Evolutionary conservation across 1,140 invertebrate species (phyloP).

Genomic region (Myzus persicae): DNA sequence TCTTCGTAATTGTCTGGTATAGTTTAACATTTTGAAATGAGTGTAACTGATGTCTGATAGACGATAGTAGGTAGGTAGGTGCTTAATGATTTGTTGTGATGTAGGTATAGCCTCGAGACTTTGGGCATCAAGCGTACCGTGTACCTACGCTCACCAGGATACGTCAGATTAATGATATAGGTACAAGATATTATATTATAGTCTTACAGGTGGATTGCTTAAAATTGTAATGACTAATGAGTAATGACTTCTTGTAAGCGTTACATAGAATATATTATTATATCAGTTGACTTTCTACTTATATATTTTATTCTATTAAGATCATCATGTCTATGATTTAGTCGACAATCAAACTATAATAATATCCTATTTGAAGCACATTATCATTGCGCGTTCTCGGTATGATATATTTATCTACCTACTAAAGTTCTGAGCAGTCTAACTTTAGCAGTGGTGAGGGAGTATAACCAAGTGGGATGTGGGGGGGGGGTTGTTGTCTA

Average conservation of each 20-base stretch:
- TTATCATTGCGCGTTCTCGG: no score
- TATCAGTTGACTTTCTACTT: background rate
- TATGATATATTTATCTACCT: no score
- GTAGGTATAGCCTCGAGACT: background rate
- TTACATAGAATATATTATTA: background rate
- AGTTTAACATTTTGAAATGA: background rate
- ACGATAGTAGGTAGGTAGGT: no score
- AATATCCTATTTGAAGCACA: no score
- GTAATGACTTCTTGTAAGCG: no score
- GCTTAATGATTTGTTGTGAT: background rate
- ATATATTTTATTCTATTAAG: background rate
- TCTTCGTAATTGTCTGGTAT: background rate
- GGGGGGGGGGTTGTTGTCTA: no score
- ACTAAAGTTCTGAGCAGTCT: no score
- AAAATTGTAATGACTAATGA: background rate
- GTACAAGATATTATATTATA: background rate
- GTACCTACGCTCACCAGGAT: background rate
- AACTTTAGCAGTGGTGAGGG: no score
- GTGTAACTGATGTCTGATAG: background rate
- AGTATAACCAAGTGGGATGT: no score
- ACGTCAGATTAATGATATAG: background rate
- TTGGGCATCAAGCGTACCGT: background rate
- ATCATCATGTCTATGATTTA: no score
- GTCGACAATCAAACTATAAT: no score
- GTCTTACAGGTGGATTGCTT: background rate